Conservation (phyloP, 2,888 invertebrate genomes). For the Linnaemya vulpina region DNA sequence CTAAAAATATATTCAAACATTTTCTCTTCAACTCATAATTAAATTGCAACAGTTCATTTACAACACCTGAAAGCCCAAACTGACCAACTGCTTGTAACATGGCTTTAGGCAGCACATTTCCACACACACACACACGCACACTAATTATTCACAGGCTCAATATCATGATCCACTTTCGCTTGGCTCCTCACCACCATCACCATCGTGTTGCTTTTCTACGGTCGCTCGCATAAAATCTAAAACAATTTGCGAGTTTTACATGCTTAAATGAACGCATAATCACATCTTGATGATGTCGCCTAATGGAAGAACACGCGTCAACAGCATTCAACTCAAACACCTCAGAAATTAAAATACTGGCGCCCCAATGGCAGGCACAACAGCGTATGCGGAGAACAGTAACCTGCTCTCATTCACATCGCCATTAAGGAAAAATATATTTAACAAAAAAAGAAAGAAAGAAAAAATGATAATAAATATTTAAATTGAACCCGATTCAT, state of each 20-base stretch:
- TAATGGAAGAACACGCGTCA: slow-evolving; percentile 71
- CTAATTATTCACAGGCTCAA: slow-evolving; percentile 23
- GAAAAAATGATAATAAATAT: slow-evolving; percentile 9
- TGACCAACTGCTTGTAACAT: slow-evolving; percentile 10
- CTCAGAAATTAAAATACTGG: slow-evolving; percentile 69
- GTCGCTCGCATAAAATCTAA: slow-evolving; percentile 47
- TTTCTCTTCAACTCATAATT: background rate
- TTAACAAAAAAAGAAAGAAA: background rate
- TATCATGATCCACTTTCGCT: background rate
- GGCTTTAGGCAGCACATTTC: slow-evolving; percentile 5
- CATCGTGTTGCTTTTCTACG: slow-evolving; percentile 8
- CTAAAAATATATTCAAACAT: background rate
- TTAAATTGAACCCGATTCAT: slow-evolving; percentile 61
- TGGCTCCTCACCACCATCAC: background rate
- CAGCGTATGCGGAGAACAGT: slow-evolving; percentile 27
- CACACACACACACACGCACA: slow-evolving; percentile 23
- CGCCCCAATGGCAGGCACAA: slow-evolving; percentile 63
- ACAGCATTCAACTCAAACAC: slow-evolving; percentile 71
- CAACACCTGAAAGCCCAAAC: slow-evolving; percentile 9
- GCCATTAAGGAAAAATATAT: slow-evolving; percentile 3
- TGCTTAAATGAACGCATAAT: slow-evolving; percentile 61
- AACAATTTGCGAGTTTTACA: slow-evolving; percentile 64
- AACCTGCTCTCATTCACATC: slow-evolving; percentile 42
- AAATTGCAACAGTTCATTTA: background rate
- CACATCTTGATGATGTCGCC: slow-evolving; percentile 68